phyloP scores from a whole-genome alignment of 30 jellyfish, hydroid and myxozoan species.

The Hydractinia symbiolongicarpus region DNA sequence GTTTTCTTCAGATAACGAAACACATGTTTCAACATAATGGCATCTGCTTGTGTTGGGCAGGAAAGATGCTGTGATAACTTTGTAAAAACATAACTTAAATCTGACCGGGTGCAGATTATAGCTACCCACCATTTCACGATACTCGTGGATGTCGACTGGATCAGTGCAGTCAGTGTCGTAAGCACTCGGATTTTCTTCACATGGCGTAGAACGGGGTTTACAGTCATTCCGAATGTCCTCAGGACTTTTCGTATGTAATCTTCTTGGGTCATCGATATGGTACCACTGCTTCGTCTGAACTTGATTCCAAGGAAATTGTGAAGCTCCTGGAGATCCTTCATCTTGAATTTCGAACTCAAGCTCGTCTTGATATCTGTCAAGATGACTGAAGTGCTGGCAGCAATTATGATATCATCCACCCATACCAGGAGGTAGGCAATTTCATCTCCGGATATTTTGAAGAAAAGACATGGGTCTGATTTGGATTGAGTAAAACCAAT shows the following conservation, averaged over 20 bases:
- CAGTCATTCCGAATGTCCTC: background rate
- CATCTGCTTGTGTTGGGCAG: constrained; percentile 18
- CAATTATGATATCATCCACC: constrained; percentile 54
- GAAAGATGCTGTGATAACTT: constrained; percentile 37
- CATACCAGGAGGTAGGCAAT: background rate
- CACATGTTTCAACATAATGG: constrained; percentile 29
- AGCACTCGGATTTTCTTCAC: background rate
- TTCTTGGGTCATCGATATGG: constrained; percentile 20
- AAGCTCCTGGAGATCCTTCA: constrained; percentile 45
- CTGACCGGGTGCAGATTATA: constrained; percentile 43
- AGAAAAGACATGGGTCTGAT: constrained; percentile 36
- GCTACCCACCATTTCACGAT: no score
- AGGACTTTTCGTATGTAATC: background rate
- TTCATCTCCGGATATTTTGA: background rate
- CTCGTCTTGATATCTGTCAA: background rate
- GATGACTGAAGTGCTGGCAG: constrained; percentile 11
- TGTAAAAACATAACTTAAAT: constrained; percentile 35
- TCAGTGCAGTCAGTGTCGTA: constrained; percentile 1
- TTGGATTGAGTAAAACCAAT: constrained; percentile 22
- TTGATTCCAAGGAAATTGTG: constrained; percentile 28
- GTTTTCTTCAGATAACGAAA: constrained; percentile 17
- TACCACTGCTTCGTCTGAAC: background rate
- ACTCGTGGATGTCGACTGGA: constrained; percentile 32
- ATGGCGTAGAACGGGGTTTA: background rate
- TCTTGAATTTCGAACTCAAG: constrained; percentile 15